phyloP scores from a whole-genome alignment of 2,797 vertebrate species.

The Delichon dasypus region DNA sequence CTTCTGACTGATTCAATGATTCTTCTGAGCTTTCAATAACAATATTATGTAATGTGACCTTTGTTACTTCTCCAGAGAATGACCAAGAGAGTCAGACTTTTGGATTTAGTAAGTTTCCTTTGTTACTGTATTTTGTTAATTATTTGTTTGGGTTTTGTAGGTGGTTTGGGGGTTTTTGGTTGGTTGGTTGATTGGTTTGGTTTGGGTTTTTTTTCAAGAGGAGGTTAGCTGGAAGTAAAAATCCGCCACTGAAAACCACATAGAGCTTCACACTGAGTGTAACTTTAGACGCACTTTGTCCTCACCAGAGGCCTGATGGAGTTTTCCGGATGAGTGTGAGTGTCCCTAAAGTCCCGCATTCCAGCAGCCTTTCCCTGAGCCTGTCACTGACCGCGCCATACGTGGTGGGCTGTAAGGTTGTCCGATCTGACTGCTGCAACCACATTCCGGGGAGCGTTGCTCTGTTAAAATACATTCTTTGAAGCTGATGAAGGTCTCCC shows the following conservation, averaged over 20 bases:
- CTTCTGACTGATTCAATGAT: background rate
- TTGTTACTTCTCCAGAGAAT: background rate
- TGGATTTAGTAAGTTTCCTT: background rate
- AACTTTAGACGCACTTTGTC: background rate
- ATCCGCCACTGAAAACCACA: background rate
- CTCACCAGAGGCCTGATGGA: background rate
- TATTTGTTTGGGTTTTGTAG: background rate
- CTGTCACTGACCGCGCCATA: fast-evolving
- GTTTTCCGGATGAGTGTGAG: background rate
- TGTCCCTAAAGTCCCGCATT: background rate
- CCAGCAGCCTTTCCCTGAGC: background rate
- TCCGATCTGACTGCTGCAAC: background rate
- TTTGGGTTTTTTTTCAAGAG: background rate
- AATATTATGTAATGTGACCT: background rate
- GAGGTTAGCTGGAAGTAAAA: background rate
- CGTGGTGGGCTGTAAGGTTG: fast-evolving
- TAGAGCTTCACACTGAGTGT: background rate
- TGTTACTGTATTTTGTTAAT: background rate
- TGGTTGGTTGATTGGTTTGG: background rate
- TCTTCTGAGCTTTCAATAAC: background rate
- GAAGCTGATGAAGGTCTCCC: background rate
- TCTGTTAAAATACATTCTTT: background rate
- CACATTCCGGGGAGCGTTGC: background rate
- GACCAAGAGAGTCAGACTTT: background rate
- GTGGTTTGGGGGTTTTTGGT: background rate